A percentile compares a stretch with the other conserved stretches of the same genome.
Evolutionary conservation across 2,113 vertebrate genomes (phyloP).

Genomic region (Oceanodroma tethys): DNA sequence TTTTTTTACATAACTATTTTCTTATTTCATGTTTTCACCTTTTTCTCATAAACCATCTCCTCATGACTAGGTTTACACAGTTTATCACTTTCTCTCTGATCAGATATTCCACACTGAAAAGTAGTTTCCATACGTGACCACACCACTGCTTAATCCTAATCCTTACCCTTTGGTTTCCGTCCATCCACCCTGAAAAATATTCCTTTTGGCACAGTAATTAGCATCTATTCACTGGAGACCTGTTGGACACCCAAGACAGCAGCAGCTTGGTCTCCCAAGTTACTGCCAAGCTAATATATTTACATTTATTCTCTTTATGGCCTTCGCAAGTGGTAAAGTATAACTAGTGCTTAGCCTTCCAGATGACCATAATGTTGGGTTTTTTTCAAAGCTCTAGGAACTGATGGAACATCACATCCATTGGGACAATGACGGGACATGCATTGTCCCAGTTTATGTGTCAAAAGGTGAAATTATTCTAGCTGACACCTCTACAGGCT

Average conservation of each 20-base stretch:
- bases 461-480: background rate
- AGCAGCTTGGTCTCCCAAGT: background rate
- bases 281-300: background rate
- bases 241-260: background rate
- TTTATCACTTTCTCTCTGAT: background rate
- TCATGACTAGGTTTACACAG: background rate
- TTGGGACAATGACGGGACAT: background rate
- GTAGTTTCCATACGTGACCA: background rate
- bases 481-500: background rate
- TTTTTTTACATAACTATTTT: background rate
- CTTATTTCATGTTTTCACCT: background rate
- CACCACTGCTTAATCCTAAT: background rate
- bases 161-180: background rate
- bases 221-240: background rate
- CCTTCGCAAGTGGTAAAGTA: background rate
- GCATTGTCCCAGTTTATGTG: background rate
- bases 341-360: background rate
- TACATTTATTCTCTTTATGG: background rate
- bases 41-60: background rate
- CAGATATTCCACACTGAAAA: background rate
- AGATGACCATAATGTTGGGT: background rate
- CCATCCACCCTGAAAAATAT: background rate
- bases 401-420: background rate
- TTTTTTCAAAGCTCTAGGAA: background rate
- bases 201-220: background rate